phyloP scores from a whole-genome alignment of 1,140 invertebrate species.

The Lasaia peninsularis region DNA sequence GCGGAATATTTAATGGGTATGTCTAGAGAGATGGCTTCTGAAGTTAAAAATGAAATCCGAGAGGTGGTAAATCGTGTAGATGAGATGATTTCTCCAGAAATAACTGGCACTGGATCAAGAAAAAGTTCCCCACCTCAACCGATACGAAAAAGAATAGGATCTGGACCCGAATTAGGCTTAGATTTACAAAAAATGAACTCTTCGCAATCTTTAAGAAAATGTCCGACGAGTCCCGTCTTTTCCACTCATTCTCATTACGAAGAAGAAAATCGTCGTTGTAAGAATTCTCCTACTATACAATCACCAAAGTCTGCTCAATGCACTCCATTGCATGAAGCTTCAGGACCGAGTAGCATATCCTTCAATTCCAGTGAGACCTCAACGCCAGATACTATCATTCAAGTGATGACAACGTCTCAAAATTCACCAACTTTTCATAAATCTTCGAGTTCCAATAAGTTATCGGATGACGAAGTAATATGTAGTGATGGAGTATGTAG shows the following conservation, averaged over 20 bases:
- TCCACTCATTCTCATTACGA: conserved; percentile 47
- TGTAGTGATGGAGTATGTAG: conserved; percentile 60
- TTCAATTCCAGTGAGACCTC: conserved; percentile 76
- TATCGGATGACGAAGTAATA: conserved; percentile 74
- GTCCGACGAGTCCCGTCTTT: conserved; percentile 69
- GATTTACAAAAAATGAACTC: conserved; percentile 48
- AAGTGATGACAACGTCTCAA: conserved; percentile 58
- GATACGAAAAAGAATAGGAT: conserved; percentile 59
- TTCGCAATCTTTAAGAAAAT: conserved; percentile 58
- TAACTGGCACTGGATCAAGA: conserved; percentile 46
- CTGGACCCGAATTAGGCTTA: conserved; percentile 64
- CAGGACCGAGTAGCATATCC: conserved; percentile 67
- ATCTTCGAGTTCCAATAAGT: conserved; percentile 69
- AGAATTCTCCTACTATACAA: conserved; percentile 46
- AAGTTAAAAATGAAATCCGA: conserved; percentile 86
- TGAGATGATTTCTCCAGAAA: conserved; percentile 81
- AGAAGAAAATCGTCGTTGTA: conserved; percentile 40
- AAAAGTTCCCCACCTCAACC: conserved; percentile 65
- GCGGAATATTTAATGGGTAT: conserved; percentile 87
- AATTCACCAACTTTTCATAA: conserved; percentile 65
- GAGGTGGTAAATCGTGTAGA: conserved; percentile 85
- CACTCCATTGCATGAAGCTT: conserved; percentile 62
- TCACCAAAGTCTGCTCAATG: conserved; percentile 68
- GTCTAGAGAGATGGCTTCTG: conserved; percentile 86
- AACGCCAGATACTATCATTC: conserved; percentile 74